A percentile compares a stretch with the other conserved stretches of the same genome.
Conservation (phyloP, 2,888 invertebrate species). For the Melitaea athalia region DNA sequence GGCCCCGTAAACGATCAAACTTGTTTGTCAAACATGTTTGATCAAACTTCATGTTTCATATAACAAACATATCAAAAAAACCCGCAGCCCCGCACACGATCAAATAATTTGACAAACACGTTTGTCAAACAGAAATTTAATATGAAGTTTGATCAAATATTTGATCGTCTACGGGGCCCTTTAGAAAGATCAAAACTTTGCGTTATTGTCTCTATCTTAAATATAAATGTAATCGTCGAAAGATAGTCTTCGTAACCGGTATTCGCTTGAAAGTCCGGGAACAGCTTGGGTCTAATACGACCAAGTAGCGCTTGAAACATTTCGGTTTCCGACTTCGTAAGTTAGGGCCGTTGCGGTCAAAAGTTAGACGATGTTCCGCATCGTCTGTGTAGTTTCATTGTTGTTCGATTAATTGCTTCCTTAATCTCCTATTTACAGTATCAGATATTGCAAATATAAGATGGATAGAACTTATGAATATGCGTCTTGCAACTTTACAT, state of each 20-base stretch:
- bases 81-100: too few relatives aligned
- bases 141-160: too few relatives aligned
- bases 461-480: background rate
- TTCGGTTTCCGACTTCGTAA: constrained; percentile 9
- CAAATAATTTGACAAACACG: too few relatives aligned
- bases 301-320: constrained; percentile 5
- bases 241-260: background rate
- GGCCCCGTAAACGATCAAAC: too few relatives aligned
- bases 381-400: constrained; percentile 14
- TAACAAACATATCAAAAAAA: too few relatives aligned
- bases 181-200: background rate
- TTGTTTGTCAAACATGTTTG: too few relatives aligned
- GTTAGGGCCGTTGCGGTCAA: constrained; percentile 12
- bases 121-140: too few relatives aligned
- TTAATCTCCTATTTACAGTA: background rate
- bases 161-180: too few relatives aligned
- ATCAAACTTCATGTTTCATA: too few relatives aligned
- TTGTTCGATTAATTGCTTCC: constrained; percentile 11
- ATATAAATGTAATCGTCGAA: background rate
- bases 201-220: background rate
- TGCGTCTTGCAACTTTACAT: too few relatives aligned
- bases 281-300: background rate
- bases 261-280: background rate
- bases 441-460: background rate
- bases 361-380: constrained; percentile 18